phyloP scores from a whole-genome alignment of 2,113 vertebrate genomes.

The Dicentrarchus labrax region DNA sequence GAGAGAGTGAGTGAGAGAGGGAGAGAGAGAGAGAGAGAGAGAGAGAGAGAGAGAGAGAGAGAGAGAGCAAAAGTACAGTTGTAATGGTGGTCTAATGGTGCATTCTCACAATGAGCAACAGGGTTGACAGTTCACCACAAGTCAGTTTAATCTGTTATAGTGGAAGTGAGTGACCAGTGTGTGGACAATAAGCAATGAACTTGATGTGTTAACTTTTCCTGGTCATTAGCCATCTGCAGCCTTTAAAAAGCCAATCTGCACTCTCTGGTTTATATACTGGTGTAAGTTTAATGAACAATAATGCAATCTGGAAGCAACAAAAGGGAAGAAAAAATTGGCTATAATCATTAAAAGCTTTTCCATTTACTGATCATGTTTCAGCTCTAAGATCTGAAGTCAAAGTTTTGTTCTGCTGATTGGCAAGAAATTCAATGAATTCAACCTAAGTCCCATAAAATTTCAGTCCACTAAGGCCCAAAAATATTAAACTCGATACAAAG shows the following conservation, averaged over 20 bases:
- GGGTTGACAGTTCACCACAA: background rate
- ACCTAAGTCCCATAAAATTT: background rate
- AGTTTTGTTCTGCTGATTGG: background rate
- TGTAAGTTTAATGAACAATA: background rate
- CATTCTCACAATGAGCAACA: background rate
- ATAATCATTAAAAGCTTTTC: background rate
- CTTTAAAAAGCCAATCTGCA: background rate
- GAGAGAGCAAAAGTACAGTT: slow-evolving; percentile 51
- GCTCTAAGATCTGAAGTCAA: background rate
- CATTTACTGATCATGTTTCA: background rate
- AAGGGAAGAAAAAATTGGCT: background rate
- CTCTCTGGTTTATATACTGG: background rate
- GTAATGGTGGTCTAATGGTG: background rate
- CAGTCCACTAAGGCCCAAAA: background rate
- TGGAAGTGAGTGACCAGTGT: slow-evolving; percentile 1
- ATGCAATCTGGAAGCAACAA: background rate
- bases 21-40: slow-evolving; percentile 30
- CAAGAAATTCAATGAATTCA: background rate
- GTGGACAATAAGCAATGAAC: background rate
- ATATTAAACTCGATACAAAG: background rate
- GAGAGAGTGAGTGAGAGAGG: slow-evolving; percentile 24
- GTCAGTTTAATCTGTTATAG: background rate
- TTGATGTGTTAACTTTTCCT: no score
- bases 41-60: background rate
- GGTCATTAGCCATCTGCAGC: background rate